These are phyloP conservation scores for Seriola aureovittata DNA, from an alignment of 2,113 vertebrate genomes.

Conservation along the genomic window DNA sequence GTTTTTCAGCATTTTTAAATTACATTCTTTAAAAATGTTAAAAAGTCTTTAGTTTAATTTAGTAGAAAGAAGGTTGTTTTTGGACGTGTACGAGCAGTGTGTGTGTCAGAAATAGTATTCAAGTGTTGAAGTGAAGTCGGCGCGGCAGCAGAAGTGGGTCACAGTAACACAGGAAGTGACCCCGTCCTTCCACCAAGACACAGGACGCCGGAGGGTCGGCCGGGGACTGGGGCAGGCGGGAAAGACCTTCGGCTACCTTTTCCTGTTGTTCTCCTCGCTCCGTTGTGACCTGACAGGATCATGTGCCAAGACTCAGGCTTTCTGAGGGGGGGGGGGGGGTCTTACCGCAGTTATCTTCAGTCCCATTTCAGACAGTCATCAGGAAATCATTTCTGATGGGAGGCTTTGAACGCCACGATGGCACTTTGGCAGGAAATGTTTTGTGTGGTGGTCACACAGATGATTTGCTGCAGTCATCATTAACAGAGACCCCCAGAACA, in stretches of 20 bases:
- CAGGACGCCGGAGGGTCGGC: constrained; percentile 55
- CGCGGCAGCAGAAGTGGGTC: constrained; percentile 61
- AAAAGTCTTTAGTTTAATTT: no score
- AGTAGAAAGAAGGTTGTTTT: not conserved
- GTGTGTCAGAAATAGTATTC: not conserved
- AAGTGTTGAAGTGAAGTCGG: constrained; percentile 16
- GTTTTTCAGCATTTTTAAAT: no score
- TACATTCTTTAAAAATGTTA: no score
- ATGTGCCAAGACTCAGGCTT: constrained; percentile 19
- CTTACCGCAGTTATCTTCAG: constrained; percentile 4
- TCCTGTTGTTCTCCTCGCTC: constrained; percentile 72
- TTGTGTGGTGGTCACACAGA: constrained; percentile 10
- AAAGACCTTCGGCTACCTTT: constrained; percentile 52
- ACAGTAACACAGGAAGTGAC: constrained; percentile 68
- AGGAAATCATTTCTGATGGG: constrained; percentile 48
- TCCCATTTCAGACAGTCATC: constrained; percentile 9
- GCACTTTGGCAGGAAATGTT: constrained; percentile 62
- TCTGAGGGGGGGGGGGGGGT: not conserved
- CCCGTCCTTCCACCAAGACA: constrained; percentile 42
- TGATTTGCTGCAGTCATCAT: constrained; percentile 3
- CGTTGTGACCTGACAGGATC: constrained; percentile 14
- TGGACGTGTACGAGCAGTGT: not conserved
- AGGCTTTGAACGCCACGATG: constrained; percentile 34
- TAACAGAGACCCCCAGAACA: not conserved
- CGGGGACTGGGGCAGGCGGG: constrained; percentile 25